phyloP scores from a whole-genome alignment of 2,888 invertebrate genomes.

The Unio pictorum region DNA sequence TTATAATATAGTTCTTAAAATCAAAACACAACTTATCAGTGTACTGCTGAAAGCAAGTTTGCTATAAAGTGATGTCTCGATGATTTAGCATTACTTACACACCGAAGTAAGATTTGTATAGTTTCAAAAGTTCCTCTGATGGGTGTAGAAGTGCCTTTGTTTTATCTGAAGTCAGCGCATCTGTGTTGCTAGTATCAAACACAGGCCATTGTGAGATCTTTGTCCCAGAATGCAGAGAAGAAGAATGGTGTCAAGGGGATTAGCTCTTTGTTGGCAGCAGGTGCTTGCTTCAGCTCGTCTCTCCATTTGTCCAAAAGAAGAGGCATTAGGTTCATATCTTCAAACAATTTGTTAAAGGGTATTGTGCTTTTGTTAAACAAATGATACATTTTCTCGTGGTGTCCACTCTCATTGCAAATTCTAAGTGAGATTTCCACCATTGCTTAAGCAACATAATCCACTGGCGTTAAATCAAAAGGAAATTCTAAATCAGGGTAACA shows the following conservation, averaged over 20 bases:
- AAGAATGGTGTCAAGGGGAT: slow-evolving; percentile 50
- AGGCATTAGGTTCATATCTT: slow-evolving; percentile 32
- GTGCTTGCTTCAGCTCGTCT: slow-evolving; percentile 21
- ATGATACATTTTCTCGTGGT: slow-evolving; percentile 37
- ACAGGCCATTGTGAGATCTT: slow-evolving; percentile 44
- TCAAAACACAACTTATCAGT: too few relatives aligned
- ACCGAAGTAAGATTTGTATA: slow-evolving; percentile 43
- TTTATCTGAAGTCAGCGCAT: slow-evolving; percentile 26
- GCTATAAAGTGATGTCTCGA: too few relatives aligned
- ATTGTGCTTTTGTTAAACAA: slow-evolving; percentile 46
- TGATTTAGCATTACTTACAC: slow-evolving; percentile 4
- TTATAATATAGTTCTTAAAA: too few relatives aligned
- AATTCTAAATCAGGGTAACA: slow-evolving; percentile 48
- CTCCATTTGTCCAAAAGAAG: slow-evolving; percentile 44
- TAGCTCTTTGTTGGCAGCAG: slow-evolving; percentile 35
- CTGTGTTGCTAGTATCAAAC: slow-evolving; percentile 45
- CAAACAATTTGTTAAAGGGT: slow-evolving; percentile 43
- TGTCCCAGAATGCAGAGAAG: slow-evolving; percentile 47
- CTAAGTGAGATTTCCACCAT: slow-evolving; percentile 47
- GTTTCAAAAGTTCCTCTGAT: slow-evolving; percentile 31
- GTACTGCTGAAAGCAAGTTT: too few relatives aligned
- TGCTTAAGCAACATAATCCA: slow-evolving; percentile 46
- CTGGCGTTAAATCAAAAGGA: slow-evolving; percentile 53
- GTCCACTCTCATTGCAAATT: slow-evolving; percentile 19
- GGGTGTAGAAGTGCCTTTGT: slow-evolving; percentile 32